Percentiles rank a stretch among this genome's conserved stretches.
Conservation (phyloP, 2,113 vertebrate genomes). For the Gallinago undulata region DNA sequence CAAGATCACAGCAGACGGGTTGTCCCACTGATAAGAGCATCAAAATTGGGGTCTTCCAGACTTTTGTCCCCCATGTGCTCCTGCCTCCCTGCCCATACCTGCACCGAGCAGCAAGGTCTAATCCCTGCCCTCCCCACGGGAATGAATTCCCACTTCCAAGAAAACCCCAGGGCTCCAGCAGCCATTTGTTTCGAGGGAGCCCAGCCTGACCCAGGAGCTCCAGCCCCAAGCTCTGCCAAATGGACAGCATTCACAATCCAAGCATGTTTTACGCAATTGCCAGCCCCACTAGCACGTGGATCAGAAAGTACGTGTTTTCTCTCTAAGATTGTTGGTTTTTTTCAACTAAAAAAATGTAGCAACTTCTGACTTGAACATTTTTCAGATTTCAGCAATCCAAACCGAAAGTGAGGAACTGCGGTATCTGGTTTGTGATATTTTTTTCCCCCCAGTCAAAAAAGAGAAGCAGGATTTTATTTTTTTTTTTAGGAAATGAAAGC, state of each 20-base stretch:
- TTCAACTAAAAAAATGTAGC: background rate
- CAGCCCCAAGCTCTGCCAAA: background rate
- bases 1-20: background rate
- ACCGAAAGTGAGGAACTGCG: background rate
- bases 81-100: background rate
- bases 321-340: background rate
- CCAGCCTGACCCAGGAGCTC: background rate
- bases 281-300: background rate
- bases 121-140: background rate
- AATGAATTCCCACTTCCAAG: background rate
- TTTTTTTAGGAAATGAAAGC: background rate
- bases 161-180: background rate
- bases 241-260: fast-evolving
- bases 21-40: background rate
- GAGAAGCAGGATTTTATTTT: background rate
- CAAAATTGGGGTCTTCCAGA: background rate
- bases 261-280: background rate
- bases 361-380: background rate
- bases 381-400: background rate
- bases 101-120: background rate
- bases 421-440: background rate
- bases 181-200: background rate
- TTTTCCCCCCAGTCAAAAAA: background rate
- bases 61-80: fast-evolving
- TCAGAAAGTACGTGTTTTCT: background rate